Base-by-base conservation (phyloP, 2,888 invertebrate genomes). In the Orthonychiurus folsomi region DNA sequence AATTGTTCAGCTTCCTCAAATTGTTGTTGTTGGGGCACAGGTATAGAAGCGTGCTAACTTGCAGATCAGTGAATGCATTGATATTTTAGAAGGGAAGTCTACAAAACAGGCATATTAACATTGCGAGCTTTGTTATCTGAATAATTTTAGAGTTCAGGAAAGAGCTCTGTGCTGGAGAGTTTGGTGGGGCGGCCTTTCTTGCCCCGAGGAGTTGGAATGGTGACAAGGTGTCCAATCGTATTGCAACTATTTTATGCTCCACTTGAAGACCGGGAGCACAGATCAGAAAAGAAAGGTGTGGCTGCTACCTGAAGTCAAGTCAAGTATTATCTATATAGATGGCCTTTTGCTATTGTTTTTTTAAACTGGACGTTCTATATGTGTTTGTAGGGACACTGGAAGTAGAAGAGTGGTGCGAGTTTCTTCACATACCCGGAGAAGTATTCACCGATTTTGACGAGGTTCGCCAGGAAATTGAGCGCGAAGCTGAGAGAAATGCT, bases 381-480 rank as follows among this genome's bases (percentile, higher is more conserved):
- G 3, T 56, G 65, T 64, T 76, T 75, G 52, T 73, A 89, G 91
- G 89, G 73, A 90, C 92, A 27, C 79, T 90, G 60, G 88, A 87
- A 75, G 78, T 87, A 65, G 89, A 91, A 70, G 94, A 96, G 80
- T 99, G 95, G 95, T 97, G 89, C 27, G 87, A 88, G 75, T 99
- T 99, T 77, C 82, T 97, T 48, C 99, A 99, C 77, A 86, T 87
- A 54, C 93, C 91, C 78, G 88, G 87, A 74, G 87, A 84, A 79
- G 82, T 93, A 60, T 99, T 84, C 77, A 87, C 87, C 69, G 86
- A 95, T 79, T 99, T 99, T 78, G 85, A 89, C 73, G 88, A 92
- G 64, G 90, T 99, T 70, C 84, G 95, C 5, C 78, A 79, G 70
- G 99, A 99, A 81, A 94, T 99, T 75, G 94, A 95, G 75, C 80